A percentile compares a stretch with the other conserved stretches of the same genome.
These are phyloP conservation scores for Chymomyza fuscimana DNA, from an alignment of 2,888 invertebrate genomes.

Conservation along the genomic window DNA sequence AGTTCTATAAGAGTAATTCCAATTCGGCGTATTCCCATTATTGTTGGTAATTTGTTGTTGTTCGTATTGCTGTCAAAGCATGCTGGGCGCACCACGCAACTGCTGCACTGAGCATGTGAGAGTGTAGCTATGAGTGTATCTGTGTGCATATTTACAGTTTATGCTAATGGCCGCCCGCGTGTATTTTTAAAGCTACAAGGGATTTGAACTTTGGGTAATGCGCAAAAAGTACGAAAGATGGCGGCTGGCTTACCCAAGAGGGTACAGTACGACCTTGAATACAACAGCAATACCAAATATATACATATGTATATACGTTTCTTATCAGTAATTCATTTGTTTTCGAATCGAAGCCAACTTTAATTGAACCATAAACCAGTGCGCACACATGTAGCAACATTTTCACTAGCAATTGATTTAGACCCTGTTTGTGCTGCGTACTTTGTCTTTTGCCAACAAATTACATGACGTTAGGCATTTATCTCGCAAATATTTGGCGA, in stretches of 20 bases:
- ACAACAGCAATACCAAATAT: not conserved
- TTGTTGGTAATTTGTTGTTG: too few species aligned
- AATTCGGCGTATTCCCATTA: too few species aligned
- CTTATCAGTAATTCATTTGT: not conserved
- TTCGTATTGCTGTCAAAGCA: too few species aligned
- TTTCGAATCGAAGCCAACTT: not conserved
- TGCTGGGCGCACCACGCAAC: too few species aligned
- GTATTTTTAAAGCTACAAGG: conserved; percentile 7
- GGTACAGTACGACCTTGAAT: not conserved
- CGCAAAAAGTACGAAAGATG: not conserved
- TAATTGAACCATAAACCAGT: conserved; percentile 4
- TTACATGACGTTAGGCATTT: conserved; percentile 63
- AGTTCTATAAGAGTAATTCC: too few species aligned
- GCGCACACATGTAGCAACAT: not conserved
- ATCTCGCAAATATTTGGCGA: conserved; percentile 63
- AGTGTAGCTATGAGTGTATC: not conserved
- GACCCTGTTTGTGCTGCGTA: not conserved
- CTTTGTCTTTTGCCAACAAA: conserved; percentile 46
- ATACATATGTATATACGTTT: not conserved
- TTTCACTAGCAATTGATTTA: not conserved
- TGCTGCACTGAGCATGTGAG: not conserved
- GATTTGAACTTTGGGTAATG: conserved; percentile 23
- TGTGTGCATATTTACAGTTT: conserved; percentile 28
- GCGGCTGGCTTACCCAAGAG: not conserved
- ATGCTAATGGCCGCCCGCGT: conserved; percentile 43